These are phyloP conservation scores for Thera britannica DNA, from an alignment of 2,888 invertebrate species.

Conservation along the genomic window DNA sequence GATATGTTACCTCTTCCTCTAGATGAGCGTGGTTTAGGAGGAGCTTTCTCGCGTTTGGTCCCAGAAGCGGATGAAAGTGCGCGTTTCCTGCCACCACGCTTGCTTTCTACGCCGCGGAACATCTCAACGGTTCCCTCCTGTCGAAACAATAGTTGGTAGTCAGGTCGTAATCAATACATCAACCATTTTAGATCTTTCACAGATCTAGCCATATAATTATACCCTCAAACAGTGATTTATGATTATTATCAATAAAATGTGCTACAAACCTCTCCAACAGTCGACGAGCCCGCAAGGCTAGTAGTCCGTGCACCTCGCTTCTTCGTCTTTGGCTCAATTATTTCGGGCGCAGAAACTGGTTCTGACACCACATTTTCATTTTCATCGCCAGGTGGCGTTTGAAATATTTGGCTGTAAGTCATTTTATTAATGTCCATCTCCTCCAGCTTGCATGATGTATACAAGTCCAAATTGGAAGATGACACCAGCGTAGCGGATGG, in stretches of 20 bases:
- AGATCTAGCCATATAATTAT: too few species aligned
- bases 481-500: conserved; percentile 25
- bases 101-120: conserved; percentile 57
- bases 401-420: conserved; percentile 65
- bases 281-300: conserved; percentile 50
- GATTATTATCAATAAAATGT: background rate
- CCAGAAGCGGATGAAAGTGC: conserved; percentile 66
- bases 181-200: background rate
- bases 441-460: conserved; percentile 21
- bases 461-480: conserved; percentile 16
- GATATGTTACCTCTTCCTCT: conserved; percentile 63
- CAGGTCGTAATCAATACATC: background rate
- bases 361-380: conserved; percentile 51
- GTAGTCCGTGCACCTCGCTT: conserved; percentile 51
- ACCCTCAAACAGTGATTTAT: too few species aligned
- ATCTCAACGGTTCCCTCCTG: conserved; percentile 16
- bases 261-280: conserved; percentile 37
- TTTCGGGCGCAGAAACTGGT: conserved; percentile 1
- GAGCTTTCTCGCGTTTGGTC: conserved; percentile 53
- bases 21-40: conserved; percentile 56
- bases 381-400: conserved; percentile 57
- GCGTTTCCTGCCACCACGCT: conserved; percentile 72
- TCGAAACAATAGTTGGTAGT: background rate
- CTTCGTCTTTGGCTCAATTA: conserved; percentile 51
- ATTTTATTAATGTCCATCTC: conserved; percentile 49